Evolutionary conservation across 2,888 invertebrate species (phyloP).

Genomic region (Brachyptera risi): DNA sequence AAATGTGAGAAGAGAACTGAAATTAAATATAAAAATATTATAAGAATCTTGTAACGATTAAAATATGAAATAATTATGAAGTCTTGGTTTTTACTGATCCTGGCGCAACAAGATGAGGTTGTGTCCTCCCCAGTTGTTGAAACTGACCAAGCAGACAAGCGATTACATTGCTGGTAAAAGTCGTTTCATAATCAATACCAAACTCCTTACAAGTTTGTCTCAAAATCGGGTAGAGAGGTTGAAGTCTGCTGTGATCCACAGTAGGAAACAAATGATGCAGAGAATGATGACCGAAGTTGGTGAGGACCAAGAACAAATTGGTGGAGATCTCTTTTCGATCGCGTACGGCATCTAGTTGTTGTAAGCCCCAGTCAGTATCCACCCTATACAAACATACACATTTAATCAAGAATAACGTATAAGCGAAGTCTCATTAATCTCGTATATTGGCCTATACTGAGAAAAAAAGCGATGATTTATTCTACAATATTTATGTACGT

Average conservation of each 20-base stretch:
- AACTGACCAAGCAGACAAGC: conserved; percentile 65
- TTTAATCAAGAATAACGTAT: too few relatives aligned
- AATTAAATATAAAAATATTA: too few relatives aligned
- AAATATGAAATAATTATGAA: too few relatives aligned
- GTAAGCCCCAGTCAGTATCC: conserved; percentile 69
- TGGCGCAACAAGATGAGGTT: too few relatives aligned
- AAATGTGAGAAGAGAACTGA: too few relatives aligned
- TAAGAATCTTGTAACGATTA: too few relatives aligned
- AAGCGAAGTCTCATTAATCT: too few relatives aligned
- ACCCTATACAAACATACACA: too few relatives aligned
- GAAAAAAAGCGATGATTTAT: too few relatives aligned
- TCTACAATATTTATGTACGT: too few relatives aligned
- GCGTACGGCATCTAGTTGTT: conserved; percentile 68
- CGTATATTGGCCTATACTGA: too few relatives aligned
- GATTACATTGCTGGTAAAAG: conserved; percentile 46
- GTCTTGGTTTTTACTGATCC: too few relatives aligned
- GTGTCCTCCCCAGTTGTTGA: conserved; percentile 53
- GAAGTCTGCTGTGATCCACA: conserved; percentile 68
- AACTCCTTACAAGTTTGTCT: conserved; percentile 62
- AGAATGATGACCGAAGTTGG: conserved; percentile 72
- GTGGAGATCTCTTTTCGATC: conserved; percentile 66
- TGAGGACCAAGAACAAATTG: conserved; percentile 61
- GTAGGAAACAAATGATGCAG: conserved; percentile 80
- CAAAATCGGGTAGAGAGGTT: conserved; percentile 59
- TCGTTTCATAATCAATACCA: conserved; percentile 45